phyloP scores from a whole-genome alignment of 2,888 invertebrate species.

The Bembecia ichneumoniformis region DNA sequence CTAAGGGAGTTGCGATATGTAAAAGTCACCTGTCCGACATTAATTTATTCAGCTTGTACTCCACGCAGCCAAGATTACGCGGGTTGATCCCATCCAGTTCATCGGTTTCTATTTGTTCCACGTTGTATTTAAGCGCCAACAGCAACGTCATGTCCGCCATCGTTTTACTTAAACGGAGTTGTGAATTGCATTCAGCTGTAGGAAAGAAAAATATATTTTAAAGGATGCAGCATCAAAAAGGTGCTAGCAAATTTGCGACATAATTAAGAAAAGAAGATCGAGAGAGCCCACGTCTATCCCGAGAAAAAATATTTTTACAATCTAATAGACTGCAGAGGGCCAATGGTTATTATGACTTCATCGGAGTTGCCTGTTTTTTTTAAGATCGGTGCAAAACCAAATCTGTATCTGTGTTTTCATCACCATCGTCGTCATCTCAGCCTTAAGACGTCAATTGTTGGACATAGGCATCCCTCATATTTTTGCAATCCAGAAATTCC shows the following conservation, averaged over 20 bases:
- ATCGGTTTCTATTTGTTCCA: constrained; percentile 22
- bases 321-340: neutral
- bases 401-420: too few species aligned
- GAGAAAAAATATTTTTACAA: neutral
- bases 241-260: neutral
- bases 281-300: neutral
- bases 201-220: constrained; percentile 2
- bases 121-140: constrained; percentile 28
- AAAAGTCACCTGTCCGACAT: constrained; percentile 38
- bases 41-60: constrained; percentile 43
- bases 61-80: constrained; percentile 22
- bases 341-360: too few species aligned
- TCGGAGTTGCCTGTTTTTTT: too few species aligned
- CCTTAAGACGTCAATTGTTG: too few species aligned
- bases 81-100: constrained; percentile 31
- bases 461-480: too few species aligned
- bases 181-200: constrained; percentile 36
- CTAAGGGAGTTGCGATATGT: too few species aligned
- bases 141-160: constrained; percentile 24
- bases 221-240: neutral
- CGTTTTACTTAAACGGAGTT: constrained; percentile 25
- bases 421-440: too few species aligned
- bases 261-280: neutral
- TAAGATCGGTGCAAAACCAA: too few species aligned
- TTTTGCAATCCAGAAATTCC: too few species aligned